Base-by-base conservation (phyloP, 1,140 invertebrate genomes). In the Papilio glaucus region DNA sequence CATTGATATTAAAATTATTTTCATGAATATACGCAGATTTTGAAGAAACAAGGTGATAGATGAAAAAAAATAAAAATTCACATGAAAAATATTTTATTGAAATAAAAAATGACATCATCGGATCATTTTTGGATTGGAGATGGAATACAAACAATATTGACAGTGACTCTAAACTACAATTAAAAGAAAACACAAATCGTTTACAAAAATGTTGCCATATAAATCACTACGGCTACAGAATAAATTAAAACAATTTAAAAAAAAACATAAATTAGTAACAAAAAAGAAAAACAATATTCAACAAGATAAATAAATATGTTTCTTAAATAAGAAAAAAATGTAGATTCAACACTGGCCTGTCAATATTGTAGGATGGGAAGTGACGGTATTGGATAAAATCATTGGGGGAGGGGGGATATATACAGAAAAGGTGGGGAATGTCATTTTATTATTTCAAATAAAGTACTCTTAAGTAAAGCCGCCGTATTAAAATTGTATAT, bases 91-190 rank as follows among this genome's bases (percentile, higher is more conserved):
- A 90, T 85, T 91, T 92, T 92, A 92, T 92, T 92, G 90, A 92
- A 92, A 92, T 91, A 92, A 90, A 89, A 85, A 91, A 92, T 91
- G 89, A 92, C 90, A 92, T 91, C 72, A 92, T 90, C 74, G 85
- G 88, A 86, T 81, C 75, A 79, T 75, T 80, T 83, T 86, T 84
- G 89, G 87, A 86, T 74, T 77, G 74, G 83, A 86, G 84, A 86
- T 76, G 86, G 86, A 83, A 78, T 75, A 92, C 83, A 85, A 83
- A 89, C 89, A 92, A 92, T 91, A 92, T 92, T 92, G 90, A 92
- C 90, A 91, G 90, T 78, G 68, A 87, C 82, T 78, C 74, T 87
- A 86, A 86, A 89, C 84, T 86, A 89, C 82, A 81, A 84, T 85
- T 87, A 81, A 84, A 80, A 81, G 78, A 82, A 80, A 77, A 84